Base-by-base conservation (phyloP, 2,113 vertebrate species). In the Cyphomyrus discorhynchus region DNA sequence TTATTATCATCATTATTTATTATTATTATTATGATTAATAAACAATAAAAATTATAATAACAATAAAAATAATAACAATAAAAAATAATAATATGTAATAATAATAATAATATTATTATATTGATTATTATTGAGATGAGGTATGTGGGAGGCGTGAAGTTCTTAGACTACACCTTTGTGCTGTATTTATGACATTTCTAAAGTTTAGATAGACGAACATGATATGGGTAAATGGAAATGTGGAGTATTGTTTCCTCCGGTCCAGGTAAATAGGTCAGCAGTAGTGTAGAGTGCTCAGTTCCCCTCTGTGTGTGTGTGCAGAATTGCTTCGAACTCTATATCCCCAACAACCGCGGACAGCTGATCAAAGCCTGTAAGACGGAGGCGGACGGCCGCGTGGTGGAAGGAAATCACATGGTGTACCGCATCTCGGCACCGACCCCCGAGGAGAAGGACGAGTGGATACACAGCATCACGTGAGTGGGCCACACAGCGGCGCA, bases 301-400 rank as follows among this genome's bases (percentile, higher is more conserved):
- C 31, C 56, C 6, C 10, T 19, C 7, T 87, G 15, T 88, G 6
- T 82, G 6, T 82, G 1, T 89, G 88, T 17, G 9, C 90, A 98
- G 97, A 98, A 98, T 95, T 98, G 97, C 92, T 98, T 98, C 88
- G 98, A 98, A 94, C 95, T 98, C 31, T 98, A 98, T 93, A 98
- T 98, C 92, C 97, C 97, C 89, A 98, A 98, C 93, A 98, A 98
- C 93, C 97, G 97, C 15, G 98, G 98, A 17, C 97, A 98, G 95
- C 96, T 98, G 89, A 98, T 98, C 74, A 98, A 98, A 90, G 98
- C 97, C 0, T 98, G 98, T 90, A 98, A 98, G 93, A 98, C 98
- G 0, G 97, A 98, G 94, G 98, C 97, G 0, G 98, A 98, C 0
- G 98, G 98, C 0, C 95, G 97, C 0, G 97, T 98, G 90, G 98